Evolutionary conservation across 2,888 invertebrate genomes (phyloP).

Genomic region (Yponomeuta plumbellus): DNA sequence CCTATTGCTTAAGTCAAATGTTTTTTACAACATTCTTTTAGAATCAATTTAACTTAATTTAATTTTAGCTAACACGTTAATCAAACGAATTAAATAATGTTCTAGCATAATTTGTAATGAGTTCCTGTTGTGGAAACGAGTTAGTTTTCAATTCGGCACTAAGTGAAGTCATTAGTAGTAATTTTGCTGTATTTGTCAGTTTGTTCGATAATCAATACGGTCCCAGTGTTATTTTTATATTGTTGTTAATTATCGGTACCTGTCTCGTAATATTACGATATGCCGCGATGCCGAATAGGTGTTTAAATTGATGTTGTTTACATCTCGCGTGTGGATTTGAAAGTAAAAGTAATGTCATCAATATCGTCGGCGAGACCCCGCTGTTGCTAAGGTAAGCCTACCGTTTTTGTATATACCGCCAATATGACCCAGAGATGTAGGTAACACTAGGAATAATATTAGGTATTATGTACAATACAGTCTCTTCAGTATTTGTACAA

Average conservation of each 20-base stretch:
- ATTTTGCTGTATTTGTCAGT: conserved; percentile 49
- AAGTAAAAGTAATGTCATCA: conserved; percentile 39
- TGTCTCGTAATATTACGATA: conserved; percentile 26
- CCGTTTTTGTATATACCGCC: not conserved
- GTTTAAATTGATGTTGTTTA: not conserved
- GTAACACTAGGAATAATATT: not conserved
- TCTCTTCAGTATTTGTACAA: not conserved
- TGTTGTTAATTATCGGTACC: conserved; percentile 37
- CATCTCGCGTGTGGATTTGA: conserved; percentile 23
- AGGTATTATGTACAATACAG: not conserved
- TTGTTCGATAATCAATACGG: conserved; percentile 43
- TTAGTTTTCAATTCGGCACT: conserved; percentile 58
- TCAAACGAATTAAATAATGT: not conserved
- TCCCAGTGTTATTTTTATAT: conserved; percentile 42
- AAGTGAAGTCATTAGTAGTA: conserved; percentile 54
- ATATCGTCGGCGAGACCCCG: not conserved
- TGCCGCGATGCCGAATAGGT: not conserved
- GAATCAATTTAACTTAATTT: not conserved
- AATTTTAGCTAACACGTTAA: not conserved
- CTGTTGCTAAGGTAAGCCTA: conserved; percentile 5
- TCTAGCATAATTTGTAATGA: conserved; percentile 48
- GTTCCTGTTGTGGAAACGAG: conserved; percentile 69
- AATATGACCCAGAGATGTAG: not conserved
- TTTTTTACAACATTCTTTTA: not conserved
- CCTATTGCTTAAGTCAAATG: not conserved